Evolutionary conservation across 2,113 vertebrate genomes (phyloP), one percentile per base, ranked within the genome.

Genomic region (Equus przewalskii): DNA sequence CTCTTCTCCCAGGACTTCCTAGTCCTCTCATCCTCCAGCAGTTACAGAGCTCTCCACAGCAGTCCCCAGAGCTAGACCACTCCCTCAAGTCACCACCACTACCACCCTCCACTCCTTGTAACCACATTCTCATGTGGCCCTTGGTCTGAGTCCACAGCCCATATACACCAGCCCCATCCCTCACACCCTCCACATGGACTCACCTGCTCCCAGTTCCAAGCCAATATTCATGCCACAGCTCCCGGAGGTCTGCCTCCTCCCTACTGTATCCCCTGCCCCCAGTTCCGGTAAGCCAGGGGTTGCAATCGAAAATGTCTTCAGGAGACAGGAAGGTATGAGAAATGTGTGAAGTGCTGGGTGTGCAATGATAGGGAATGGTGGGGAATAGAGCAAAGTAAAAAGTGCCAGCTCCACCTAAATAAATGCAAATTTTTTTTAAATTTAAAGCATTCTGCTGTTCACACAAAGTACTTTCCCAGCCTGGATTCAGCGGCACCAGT

Each of bases 381-480:
- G 33, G 24, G 4, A 15, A 41, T 22, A 1, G 1, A 84, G 41
- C 36, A 22, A 6, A 58, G 36, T 44, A 78, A 41, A 70, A 54
- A 19, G 33, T 14, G 0, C 41, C 28, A 16, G 4, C 5, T 28
- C 15, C 36, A 44, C 11, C 65, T 36, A 69, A 33, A 44, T 33
- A 92, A 92, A 93, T 24, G 49, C 14, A 56, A 24, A n/a, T 30
- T 88, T 54, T 85, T 21, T 14, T 73, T 82, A 65, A 72, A 56
- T 10, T 49, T 56, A 33, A n/a, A 73, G 24, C 28, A 22, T 58
- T 82, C 36, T 49, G 41, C 73, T 85, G 36, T 69, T 24, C 24
- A 15, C 21, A 58, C 14, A 3, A 51, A 73, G 36, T 58, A 24
- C 26, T 80, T 80, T 9, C n/a, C 22, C 21, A 49, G 22, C 8